Evolutionary conservation across 2,888 invertebrate genomes (phyloP).

Genomic region (Chrysolina americana): DNA sequence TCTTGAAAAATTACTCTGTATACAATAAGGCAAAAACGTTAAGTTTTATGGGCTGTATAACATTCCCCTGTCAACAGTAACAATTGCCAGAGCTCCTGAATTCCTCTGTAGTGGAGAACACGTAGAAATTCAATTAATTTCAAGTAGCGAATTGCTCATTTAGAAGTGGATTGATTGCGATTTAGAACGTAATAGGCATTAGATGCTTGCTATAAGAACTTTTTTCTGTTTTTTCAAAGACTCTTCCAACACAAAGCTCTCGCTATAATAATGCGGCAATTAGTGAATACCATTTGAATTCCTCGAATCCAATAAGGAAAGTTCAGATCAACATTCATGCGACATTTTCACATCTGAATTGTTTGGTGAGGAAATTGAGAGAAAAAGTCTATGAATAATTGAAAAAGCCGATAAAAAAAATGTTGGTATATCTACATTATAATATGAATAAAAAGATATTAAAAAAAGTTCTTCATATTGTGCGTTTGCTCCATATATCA

Average conservation of each 20-base stretch:
- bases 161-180: slow-evolving; percentile 19
- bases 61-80: slow-evolving; percentile 4
- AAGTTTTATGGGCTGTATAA: slow-evolving; percentile 1
- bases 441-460: too few species aligned
- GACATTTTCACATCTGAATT: slow-evolving; percentile 2
- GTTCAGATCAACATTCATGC: not conserved
- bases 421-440: too few species aligned
- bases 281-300: not conserved
- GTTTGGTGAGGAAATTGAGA: not conserved
- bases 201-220: not conserved
- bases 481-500: too few species aligned
- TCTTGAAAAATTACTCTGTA: not conserved
- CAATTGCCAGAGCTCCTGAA: slow-evolving; percentile 8
- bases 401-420: too few species aligned
- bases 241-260: not conserved
- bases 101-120: not conserved
- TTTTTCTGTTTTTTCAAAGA: not conserved
- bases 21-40: not conserved
- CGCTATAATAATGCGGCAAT: not conserved
- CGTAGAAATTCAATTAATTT: slow-evolving; percentile 20
- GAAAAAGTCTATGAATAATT: too few species aligned
- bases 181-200: slow-evolving; percentile 1
- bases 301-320: not conserved
- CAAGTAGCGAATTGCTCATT: slow-evolving; percentile 14
- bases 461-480: too few species aligned